phyloP scores from a whole-genome alignment of 2,888 invertebrate genomes.

The Eristalis pertinax region DNA sequence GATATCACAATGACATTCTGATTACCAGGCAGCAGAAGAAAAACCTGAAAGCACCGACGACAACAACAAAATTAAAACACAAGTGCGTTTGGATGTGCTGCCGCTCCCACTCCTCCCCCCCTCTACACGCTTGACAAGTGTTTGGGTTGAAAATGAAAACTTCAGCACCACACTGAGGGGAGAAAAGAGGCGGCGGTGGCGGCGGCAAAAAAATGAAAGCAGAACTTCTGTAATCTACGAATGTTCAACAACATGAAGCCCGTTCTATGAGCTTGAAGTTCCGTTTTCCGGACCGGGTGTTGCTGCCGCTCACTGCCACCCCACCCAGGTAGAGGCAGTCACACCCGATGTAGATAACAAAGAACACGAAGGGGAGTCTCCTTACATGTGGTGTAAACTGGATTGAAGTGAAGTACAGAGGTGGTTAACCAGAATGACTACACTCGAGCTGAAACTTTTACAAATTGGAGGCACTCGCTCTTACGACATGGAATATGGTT shows the following conservation, averaged over 20 bases:
- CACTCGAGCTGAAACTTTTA: conserved; percentile 12
- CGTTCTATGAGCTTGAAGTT: conserved; percentile 20
- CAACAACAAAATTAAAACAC: conserved; percentile 20
- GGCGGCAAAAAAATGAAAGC: not conserved
- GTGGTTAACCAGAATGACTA: conserved; percentile 9
- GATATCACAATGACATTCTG: conserved; percentile 47
- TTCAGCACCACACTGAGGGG: conserved; percentile 5
- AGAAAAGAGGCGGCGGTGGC: too few species aligned
- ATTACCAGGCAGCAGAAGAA: conserved; percentile 20
- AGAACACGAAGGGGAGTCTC: not conserved
- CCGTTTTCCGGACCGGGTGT: conserved; percentile 10
- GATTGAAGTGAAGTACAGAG: conserved; percentile 8
- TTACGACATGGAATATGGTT: conserved; percentile 5
- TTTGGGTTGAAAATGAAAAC: conserved; percentile 46
- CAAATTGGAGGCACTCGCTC: conserved; percentile 24
- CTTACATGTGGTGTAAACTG: conserved; percentile 3
- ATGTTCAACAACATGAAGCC: conserved; percentile 3
- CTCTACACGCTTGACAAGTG: conserved; percentile 38
- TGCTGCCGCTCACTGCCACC: not conserved
- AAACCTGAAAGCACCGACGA: not conserved
- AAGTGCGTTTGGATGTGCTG: conserved; percentile 38
- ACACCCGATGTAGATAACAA: not conserved
- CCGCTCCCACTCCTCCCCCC: not conserved
- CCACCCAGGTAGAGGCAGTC: not conserved
- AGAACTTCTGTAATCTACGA: conserved; percentile 31